Evolutionary conservation across 2,113 vertebrate species (phyloP).

Genomic region (Lepisosteus oculatus): DNA sequence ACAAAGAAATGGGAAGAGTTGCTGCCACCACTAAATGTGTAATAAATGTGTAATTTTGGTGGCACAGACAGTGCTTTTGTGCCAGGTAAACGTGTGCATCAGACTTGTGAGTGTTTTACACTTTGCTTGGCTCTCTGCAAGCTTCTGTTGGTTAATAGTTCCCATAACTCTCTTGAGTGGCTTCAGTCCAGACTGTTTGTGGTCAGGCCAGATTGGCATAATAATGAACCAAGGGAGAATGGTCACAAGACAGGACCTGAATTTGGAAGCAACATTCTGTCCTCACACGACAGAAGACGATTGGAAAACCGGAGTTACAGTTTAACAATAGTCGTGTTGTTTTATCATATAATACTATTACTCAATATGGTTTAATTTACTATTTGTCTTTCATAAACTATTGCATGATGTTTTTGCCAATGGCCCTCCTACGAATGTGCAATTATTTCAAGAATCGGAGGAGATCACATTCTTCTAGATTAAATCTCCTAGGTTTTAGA

Average conservation of each 20-base stretch:
- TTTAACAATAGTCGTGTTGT: conserved; percentile 17
- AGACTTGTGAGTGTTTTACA: conserved; percentile 26
- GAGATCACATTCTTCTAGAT: no score
- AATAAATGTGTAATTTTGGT: neutral
- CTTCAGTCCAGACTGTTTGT: conserved; percentile 24
- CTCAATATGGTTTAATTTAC: conserved; percentile 4
- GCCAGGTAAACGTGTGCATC: conserved; percentile 18
- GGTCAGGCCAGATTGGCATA: conserved; percentile 23
- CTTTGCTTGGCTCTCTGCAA: conserved; percentile 21
- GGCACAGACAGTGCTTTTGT: neutral
- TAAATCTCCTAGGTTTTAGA: no score
- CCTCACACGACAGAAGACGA: conserved; percentile 21
- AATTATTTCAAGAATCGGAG: neutral
- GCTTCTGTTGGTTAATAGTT: conserved; percentile 34
- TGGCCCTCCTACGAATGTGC: conserved; percentile 6
- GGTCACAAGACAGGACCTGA: conserved; percentile 21
- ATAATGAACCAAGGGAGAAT: conserved; percentile 20
- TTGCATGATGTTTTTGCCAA: neutral
- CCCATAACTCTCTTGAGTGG: conserved; percentile 31
- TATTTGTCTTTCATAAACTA: neutral
- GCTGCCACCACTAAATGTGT: no score
- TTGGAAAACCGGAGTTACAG: conserved; percentile 31
- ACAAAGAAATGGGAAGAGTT: no score
- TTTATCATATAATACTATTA: conserved; percentile 9
- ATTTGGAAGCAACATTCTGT: conserved; percentile 30